A percentile compares a stretch with the other conserved stretches of the same genome.
phyloP scores from a whole-genome alignment of 2,888 invertebrate genomes.

The Morpho deidamia region DNA sequence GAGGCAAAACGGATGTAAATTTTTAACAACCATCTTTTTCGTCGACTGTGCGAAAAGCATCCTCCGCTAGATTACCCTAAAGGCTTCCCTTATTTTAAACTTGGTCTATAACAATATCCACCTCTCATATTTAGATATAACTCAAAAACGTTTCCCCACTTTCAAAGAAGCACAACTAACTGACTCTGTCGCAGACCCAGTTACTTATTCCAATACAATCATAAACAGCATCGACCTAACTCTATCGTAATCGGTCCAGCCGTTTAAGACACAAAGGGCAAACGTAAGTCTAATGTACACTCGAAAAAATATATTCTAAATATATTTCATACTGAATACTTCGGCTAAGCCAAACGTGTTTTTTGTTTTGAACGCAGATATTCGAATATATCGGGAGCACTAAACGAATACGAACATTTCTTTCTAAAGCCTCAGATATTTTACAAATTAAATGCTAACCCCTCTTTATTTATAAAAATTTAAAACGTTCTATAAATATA shows the following conservation, averaged over 20 bases:
- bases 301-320: constrained; percentile 8
- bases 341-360: constrained; percentile 24
- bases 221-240: constrained; percentile 11
- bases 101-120: constrained; percentile 5
- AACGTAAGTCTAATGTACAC: constrained; percentile 9
- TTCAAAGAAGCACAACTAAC: too few species aligned
- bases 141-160: constrained; percentile 16
- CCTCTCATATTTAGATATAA: constrained; percentile 18
- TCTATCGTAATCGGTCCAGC: constrained; percentile 18
- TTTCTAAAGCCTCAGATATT: constrained; percentile 53
- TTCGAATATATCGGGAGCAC: constrained; percentile 21
- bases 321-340: background rate
- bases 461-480: too few species aligned
- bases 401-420: constrained; percentile 30
- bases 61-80: constrained; percentile 4
- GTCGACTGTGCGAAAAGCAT: background rate
- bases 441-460: constrained; percentile 52
- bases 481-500: too few species aligned
- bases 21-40: background rate
- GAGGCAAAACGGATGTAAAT: too few species aligned
- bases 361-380: constrained; percentile 17
- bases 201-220: background rate
- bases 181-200: constrained; percentile 6
- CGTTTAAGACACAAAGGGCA: constrained; percentile 19
- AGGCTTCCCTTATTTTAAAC: constrained; percentile 10